A percentile compares a stretch with the other conserved stretches of the same genome.
Conservation (phyloP, 2,888 invertebrate species). For the Meghimatium bilineatum region DNA sequence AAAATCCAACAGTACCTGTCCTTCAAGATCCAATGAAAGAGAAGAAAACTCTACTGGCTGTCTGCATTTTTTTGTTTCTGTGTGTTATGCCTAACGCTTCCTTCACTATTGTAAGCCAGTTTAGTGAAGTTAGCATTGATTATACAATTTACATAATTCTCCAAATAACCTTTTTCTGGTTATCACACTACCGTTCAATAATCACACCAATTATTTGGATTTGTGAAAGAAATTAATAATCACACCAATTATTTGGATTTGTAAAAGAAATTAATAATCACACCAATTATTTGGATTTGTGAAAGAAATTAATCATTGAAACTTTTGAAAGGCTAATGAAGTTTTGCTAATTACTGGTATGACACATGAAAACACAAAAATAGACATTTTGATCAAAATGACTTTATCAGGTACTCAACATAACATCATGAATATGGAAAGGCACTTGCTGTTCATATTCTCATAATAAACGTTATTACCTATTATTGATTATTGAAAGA, state of each 20-base stretch:
- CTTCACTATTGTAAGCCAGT: neutral
- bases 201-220: constrained; percentile 13
- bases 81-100: neutral
- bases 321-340: no score
- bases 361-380: no score
- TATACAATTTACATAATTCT: neutral
- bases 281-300: constrained; percentile 1
- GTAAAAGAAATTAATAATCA: neutral
- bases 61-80: neutral
- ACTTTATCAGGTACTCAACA: no score
- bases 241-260: constrained; percentile 3
- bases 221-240: neutral
- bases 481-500: no score
- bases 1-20: neutral
- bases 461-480: no score
- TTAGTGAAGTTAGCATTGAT: no score
- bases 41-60: neutral
- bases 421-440: no score
- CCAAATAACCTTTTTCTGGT: neutral
- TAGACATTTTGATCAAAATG: no score
- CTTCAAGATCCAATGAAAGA: neutral
- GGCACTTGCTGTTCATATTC: no score
- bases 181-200: neutral
- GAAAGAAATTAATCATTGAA: no score
- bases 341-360: no score